Percentiles rank a stretch among this genome's conserved stretches.
Conservation (phyloP, 2,113 vertebrate genomes). For the Gopherus flavomarginatus region DNA sequence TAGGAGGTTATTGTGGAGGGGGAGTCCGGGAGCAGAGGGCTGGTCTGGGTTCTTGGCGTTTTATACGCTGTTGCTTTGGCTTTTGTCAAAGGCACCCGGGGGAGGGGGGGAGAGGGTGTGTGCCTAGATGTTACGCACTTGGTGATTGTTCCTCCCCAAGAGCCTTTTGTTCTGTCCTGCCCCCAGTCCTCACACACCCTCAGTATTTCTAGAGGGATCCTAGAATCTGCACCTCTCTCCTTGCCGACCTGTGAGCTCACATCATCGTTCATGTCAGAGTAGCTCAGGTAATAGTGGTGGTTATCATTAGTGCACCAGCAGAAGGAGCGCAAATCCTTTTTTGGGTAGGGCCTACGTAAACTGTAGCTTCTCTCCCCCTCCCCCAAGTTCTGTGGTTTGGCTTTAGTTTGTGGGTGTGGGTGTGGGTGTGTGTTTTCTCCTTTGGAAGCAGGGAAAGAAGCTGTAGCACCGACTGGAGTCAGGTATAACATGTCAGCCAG, state of each 20-base stretch:
- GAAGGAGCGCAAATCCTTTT: not conserved
- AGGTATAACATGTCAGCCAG: not conserved
- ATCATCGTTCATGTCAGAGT: not conserved
- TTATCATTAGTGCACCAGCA: not conserved
- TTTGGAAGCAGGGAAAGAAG: not conserved
- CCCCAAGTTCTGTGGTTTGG: not conserved
- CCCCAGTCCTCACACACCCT: not conserved
- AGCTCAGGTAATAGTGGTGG: not conserved
- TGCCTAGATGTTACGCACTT: not conserved
- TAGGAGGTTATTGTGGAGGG: not conserved
- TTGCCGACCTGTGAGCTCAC: not conserved
- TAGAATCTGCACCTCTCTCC: not conserved
- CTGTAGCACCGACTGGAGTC: not conserved
- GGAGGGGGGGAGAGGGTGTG: too few species aligned
- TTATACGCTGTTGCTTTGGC: not conserved
- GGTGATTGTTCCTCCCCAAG: not conserved
- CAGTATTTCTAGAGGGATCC: not conserved
- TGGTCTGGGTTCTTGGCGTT: not conserved
- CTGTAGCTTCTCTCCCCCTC: not conserved
- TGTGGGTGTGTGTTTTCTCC: too few species aligned
- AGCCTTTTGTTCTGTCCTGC: not conserved
- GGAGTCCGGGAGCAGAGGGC: not conserved
- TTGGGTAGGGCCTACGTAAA: not conserved
- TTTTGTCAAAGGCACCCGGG: not conserved
- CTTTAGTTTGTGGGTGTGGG: too few species aligned